Percentiles rank a stretch among this genome's conserved stretches.
Conservation (phyloP, 2,888 invertebrate genomes). For the Drosophila rubida region DNA sequence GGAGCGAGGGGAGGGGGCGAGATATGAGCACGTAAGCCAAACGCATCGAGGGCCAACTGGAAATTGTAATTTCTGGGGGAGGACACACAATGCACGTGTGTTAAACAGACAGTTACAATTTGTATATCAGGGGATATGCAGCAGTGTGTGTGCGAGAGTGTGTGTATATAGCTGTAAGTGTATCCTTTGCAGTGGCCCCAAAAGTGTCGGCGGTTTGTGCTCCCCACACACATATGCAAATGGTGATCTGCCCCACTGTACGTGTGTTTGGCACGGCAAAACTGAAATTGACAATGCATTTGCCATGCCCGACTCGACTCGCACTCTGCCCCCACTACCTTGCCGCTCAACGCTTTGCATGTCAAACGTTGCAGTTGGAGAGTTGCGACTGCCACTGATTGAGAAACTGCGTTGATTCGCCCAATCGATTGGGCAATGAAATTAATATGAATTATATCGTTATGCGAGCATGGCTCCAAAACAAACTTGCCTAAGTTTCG, state of each 20-base stretch:
- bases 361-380: conserved; percentile 30
- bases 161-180: conserved; percentile 15
- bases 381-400: conserved; percentile 33
- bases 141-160: conserved; percentile 22
- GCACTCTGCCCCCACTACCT: neutral
- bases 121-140: conserved; percentile 65
- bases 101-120: conserved; percentile 77
- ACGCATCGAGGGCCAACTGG: conserved; percentile 57
- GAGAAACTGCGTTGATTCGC: conserved; percentile 51
- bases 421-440: conserved; percentile 49
- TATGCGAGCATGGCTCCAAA: neutral
- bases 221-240: conserved; percentile 44
- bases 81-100: conserved; percentile 60
- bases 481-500: too few species aligned
- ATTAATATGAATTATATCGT: conserved; percentile 30
- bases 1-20: conserved; percentile 5
- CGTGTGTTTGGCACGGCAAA: conserved; percentile 43
- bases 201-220: conserved; percentile 61
- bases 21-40: conserved; percentile 70
- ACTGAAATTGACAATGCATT: conserved; percentile 68
- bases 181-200: conserved; percentile 30
- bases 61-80: conserved; percentile 33
- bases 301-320: conserved; percentile 17
- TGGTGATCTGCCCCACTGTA: conserved; percentile 56
- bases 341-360: conserved; percentile 53